Conservation (phyloP, 2,113 vertebrate species). For the Eira barbara region DNA sequence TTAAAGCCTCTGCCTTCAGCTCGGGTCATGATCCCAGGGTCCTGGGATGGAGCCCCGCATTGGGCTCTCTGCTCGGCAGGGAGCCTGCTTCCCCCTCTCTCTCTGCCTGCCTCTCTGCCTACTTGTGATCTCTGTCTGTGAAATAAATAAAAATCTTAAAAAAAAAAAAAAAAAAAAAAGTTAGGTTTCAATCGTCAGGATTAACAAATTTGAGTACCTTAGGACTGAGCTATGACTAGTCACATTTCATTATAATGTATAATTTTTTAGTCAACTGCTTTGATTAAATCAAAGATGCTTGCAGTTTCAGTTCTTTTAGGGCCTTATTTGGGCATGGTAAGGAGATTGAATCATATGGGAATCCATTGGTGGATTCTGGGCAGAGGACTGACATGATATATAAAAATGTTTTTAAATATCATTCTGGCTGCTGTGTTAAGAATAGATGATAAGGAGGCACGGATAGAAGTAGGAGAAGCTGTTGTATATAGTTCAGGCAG, state of each 20-base stretch:
- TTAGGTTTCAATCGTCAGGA: neutral
- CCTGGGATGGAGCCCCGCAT: too few relatives aligned
- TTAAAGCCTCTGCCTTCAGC: too few relatives aligned
- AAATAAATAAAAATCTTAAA: too few relatives aligned
- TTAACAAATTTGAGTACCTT: neutral
- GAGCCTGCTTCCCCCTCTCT: too few relatives aligned
- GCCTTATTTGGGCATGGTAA: neutral
- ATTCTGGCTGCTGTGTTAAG: neutral
- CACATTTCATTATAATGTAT: neutral
- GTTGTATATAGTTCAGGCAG: neutral
- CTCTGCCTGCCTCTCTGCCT: too few relatives aligned
- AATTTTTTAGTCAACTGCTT: neutral
- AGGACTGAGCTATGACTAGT: neutral
- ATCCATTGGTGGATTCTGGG: neutral
- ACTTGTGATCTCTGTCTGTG: too few relatives aligned
- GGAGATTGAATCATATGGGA: neutral
- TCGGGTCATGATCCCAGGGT: too few relatives aligned
- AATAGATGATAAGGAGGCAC: neutral
- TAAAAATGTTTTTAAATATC: constrained; percentile 5
- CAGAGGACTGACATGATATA: neutral
- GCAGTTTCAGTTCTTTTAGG: neutral
- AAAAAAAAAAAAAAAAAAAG: too few relatives aligned
- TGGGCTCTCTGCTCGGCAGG: too few relatives aligned
- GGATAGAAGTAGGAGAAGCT: neutral
- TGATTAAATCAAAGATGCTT: neutral